A percentile compares a stretch with the other conserved stretches of the same genome.
phyloP scores from a whole-genome alignment of 2,113 vertebrate genomes.

The Haemorhous mexicanus region DNA sequence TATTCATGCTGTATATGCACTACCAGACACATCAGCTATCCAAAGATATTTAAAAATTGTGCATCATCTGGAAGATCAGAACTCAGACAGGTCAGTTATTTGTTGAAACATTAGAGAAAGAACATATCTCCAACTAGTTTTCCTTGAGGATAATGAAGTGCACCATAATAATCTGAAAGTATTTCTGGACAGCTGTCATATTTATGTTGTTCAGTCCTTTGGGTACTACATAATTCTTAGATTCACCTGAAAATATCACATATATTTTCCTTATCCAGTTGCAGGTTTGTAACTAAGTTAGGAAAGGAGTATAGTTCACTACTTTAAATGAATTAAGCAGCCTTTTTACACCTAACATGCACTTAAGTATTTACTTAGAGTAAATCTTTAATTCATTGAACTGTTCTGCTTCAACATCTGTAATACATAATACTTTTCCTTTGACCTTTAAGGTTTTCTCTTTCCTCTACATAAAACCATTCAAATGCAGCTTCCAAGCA shows the following conservation, averaged over 20 bases:
- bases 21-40: background rate
- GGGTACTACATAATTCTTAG: background rate
- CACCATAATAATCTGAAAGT: background rate
- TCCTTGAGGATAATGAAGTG: background rate
- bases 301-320: background rate
- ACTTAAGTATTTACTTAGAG: background rate
- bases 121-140: background rate
- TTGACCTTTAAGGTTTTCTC: background rate
- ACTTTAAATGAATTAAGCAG: background rate
- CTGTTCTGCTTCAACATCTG: background rate
- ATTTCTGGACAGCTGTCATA: background rate
- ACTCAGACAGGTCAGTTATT: background rate
- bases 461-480: background rate
- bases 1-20: background rate
- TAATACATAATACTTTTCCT: background rate
- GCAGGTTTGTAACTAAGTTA: background rate
- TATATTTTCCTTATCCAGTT: background rate
- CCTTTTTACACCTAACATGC: background rate
- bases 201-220: background rate
- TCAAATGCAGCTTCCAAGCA: background rate
- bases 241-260: background rate
- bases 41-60: background rate
- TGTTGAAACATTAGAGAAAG: background rate
- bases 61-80: background rate
- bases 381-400: background rate